Evolutionary conservation across 2,888 invertebrate species (phyloP), one percentile per base, ranked within the genome.

Genomic region (Acanthosepion pharaonis): DNA sequence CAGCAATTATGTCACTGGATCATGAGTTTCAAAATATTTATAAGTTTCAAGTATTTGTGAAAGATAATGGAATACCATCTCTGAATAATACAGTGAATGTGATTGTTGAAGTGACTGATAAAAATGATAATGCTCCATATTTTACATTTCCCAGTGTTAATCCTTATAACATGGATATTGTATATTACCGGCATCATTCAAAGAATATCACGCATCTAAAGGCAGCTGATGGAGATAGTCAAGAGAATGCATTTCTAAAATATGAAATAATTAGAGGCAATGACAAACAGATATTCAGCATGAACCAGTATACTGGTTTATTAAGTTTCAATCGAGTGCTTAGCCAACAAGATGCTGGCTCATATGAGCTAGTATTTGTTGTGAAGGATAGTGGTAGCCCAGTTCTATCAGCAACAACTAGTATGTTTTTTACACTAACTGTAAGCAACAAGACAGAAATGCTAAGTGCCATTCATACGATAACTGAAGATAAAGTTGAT

Each of bases 21-120:
- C 78, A 78, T 78, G 78, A 78, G 78, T 78, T 78, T 33, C 78
- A 78, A 78, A 78, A 78, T 33, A 78, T 78, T 78, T 78, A 78
- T n/a, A 78, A 78, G 78, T 78, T 78, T 78, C 78, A 78, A 78
- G 78, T 78, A 78, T 78, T 78, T 78, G 78, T 78, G 78, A 78
- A 78, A 78, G 78, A 78, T 33, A 78, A 78, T 78, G 78, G 78
- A 78, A 78, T 78, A n/a, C 78, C 78, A 78, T 78, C 78, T 78
- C 78, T 78, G n/a, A 78, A 78, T 78, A 78, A 78, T 78, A 78
- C 78, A 78, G 78, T 78, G n/a, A 78, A 78, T 33, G 78, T 78
- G n/a, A 78, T 78, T 78, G 78, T 78, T 78, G 78, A 78, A 78
- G 78, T 78, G 78, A 78, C 78, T 78, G 78, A 78, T 78, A 78